phyloP scores from a whole-genome alignment of 2,113 vertebrate genomes.

The Galemys pyrenaicus region DNA sequence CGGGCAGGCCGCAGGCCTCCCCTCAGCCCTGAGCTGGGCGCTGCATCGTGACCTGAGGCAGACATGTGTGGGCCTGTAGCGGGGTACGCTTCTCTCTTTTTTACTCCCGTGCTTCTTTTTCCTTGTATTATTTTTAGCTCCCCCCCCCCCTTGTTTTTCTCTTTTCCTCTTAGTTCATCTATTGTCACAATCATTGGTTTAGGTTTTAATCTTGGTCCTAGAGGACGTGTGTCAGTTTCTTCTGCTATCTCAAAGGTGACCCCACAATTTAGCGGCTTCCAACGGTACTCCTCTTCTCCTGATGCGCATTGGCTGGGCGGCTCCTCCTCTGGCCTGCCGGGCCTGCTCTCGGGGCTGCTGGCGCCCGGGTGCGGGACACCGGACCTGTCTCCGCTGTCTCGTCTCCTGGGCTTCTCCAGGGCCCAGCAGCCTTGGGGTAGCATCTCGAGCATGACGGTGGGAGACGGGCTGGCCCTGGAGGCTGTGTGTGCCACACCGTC shows the following conservation, averaged over 20 bases:
- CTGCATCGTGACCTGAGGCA: not conserved
- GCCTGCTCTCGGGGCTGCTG: not conserved
- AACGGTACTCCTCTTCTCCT: not conserved
- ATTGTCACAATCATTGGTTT: constrained; percentile 11
- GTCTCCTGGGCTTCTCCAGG: not conserved
- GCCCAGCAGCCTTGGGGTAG: not conserved
- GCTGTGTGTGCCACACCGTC: not conserved
- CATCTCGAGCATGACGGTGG: not conserved
- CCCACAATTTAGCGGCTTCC: not conserved
- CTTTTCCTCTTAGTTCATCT: not conserved
- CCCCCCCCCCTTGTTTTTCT: not conserved
- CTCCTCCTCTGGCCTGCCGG: not conserved
- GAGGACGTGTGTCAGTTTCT: not conserved
- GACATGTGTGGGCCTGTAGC: too few relatives aligned
- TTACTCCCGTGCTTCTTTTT: not conserved
- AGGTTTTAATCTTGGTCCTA: constrained; percentile 37
- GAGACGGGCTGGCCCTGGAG: not conserved
- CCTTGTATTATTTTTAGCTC: not conserved
- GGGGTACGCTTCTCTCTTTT: constrained; percentile 53
- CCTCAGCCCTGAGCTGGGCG: constrained; percentile 43
- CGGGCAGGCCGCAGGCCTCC: not conserved
- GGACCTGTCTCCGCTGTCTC: not conserved
- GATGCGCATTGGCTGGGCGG: not conserved
- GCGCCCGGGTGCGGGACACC: not conserved
- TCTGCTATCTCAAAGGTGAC: not conserved